Percentiles rank a stretch among this genome's conserved stretches.
Conservation (phyloP, 1,140 invertebrate species). For the Cotesia typhae region DNA sequence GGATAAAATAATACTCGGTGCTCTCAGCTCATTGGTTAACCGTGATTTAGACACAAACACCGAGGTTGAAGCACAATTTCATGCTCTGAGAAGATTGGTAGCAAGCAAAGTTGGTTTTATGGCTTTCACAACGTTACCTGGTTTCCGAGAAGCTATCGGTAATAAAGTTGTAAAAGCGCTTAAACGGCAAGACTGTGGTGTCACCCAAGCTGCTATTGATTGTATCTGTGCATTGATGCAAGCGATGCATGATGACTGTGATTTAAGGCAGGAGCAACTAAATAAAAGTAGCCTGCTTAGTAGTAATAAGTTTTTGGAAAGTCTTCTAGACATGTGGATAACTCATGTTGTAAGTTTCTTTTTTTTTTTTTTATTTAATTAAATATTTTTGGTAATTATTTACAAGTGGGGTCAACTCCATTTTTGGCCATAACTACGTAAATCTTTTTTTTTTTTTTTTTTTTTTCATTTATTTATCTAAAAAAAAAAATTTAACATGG, state of each 20-base stretch:
- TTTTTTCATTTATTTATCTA: too few relatives aligned
- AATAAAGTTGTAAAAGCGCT: conserved; percentile 90
- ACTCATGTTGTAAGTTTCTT: conserved; percentile 83
- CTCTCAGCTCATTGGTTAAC: conserved; percentile 78
- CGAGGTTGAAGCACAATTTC: conserved; percentile 92
- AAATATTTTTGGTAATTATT: background rate
- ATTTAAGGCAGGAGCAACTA: conserved; percentile 94
- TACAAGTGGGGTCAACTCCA: too few relatives aligned
- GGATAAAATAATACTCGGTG: conserved; percentile 91
- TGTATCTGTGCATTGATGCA: conserved; percentile 98
- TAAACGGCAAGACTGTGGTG: conserved; percentile 85
- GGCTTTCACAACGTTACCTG: conserved; percentile 89
- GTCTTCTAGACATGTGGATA: conserved; percentile 94
- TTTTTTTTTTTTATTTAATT: conserved; percentile 15
- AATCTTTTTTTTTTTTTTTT: too few relatives aligned
- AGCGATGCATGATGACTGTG: conserved; percentile 97
- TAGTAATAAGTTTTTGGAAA: conserved; percentile 91
- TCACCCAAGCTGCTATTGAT: conserved; percentile 96
- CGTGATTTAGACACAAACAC: conserved; percentile 75
- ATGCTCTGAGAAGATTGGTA: conserved; percentile 89
- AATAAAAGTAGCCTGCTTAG: conserved; percentile 97
- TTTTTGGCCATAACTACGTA: too few relatives aligned
- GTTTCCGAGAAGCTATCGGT: conserved; percentile 95
- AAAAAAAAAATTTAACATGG: background rate
- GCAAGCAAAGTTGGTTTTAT: conserved; percentile 98